Percentiles rank a stretch among this genome's conserved stretches.
phyloP scores from a whole-genome alignment of 1,140 invertebrate genomes.

The Cataglyphis hispanica region DNA sequence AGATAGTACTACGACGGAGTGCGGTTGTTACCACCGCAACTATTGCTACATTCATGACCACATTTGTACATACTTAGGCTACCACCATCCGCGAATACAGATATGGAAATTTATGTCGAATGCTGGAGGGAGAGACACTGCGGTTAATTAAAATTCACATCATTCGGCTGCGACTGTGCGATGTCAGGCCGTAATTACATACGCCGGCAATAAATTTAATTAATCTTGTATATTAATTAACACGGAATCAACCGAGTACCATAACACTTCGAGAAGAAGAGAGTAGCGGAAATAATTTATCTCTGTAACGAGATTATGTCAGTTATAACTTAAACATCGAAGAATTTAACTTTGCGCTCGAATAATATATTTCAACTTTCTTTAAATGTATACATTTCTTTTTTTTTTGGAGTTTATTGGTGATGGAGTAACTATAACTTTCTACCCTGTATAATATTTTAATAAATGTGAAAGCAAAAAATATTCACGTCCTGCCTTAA shows the following conservation, averaged over 20 bases:
- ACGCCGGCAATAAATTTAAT: slow-evolving; percentile 18
- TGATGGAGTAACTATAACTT: not conserved
- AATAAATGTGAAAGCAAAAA: not conserved
- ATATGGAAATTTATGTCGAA: slow-evolving; percentile 45
- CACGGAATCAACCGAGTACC: not conserved
- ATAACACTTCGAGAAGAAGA: not conserved
- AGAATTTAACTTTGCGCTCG: not conserved
- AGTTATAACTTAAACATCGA: not conserved
- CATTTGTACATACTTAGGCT: slow-evolving; percentile 32
- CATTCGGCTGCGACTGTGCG: not conserved
- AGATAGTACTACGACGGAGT: slow-evolving; percentile 21
- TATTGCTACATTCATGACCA: slow-evolving; percentile 26
- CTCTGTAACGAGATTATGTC: not conserved
- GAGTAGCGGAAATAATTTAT: not conserved
- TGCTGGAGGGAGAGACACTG: not conserved
- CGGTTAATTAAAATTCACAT: slow-evolving; percentile 55
- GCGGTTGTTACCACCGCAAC: not conserved
- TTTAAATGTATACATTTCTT: not conserved
- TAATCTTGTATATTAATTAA: slow-evolving; percentile 8
- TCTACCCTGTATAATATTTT: not conserved
- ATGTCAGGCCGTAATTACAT: not conserved
- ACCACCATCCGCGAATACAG: not conserved
- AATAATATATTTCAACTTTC: not conserved
- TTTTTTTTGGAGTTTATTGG: not conserved
- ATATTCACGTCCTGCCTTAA: not conserved